Evolutionary conservation across 1,140 invertebrate species (phyloP).

Genomic region (Scaptomyza montana): DNA sequence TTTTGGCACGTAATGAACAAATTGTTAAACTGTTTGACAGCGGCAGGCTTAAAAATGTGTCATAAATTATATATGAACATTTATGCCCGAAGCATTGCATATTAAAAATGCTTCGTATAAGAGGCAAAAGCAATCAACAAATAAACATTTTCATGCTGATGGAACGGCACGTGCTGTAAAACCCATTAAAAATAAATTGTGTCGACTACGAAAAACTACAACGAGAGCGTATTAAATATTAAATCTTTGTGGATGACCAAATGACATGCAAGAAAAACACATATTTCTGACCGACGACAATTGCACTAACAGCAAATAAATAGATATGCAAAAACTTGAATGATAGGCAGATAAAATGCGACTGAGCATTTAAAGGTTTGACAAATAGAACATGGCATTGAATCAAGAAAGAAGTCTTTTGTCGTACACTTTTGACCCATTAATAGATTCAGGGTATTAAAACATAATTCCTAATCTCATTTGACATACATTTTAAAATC

Average conservation of each 20-base stretch:
- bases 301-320: slow-evolving; percentile 47
- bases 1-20: slow-evolving; percentile 14
- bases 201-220: slow-evolving; percentile 17
- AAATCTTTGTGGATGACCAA: slow-evolving; percentile 76
- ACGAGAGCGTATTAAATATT: slow-evolving; percentile 53
- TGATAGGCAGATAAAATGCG: not conserved
- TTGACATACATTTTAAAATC: no score
- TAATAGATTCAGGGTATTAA: no score
- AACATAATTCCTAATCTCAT: no score
- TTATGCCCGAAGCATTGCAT: slow-evolving; percentile 27
- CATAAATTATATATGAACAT: slow-evolving; percentile 54
- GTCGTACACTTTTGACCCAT: no score
- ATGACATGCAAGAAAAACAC: slow-evolving; percentile 77
- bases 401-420: no score
- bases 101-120: slow-evolving; percentile 29
- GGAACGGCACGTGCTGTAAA: slow-evolving; percentile 76
- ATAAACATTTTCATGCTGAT: slow-evolving; percentile 45
- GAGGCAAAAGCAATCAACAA: slow-evolving; percentile 50
- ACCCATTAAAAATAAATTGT: slow-evolving; percentile 69
- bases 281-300: slow-evolving; percentile 53
- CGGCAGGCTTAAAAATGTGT: slow-evolving; percentile 36
- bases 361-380: no score
- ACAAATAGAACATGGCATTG: no score
- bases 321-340: slow-evolving; percentile 25
- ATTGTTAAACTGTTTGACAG: slow-evolving; percentile 35